These are phyloP conservation scores for Lordiphosa andalusiaca DNA, from an alignment of 2,888 invertebrate species.

Conservation along the genomic window DNA sequence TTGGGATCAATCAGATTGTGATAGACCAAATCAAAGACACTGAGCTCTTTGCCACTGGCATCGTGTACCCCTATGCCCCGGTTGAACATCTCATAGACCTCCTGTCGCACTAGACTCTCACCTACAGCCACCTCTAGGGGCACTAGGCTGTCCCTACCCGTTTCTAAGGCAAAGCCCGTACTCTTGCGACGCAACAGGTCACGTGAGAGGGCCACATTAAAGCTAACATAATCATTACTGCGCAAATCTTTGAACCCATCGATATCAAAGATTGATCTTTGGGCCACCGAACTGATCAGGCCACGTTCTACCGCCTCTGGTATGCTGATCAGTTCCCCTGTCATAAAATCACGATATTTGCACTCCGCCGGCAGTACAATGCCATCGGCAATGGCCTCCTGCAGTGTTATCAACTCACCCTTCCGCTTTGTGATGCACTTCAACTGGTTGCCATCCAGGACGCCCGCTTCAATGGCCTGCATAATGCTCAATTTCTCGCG, in stretches of 20 bases:
- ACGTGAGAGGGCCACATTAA: slow-evolving; percentile 89
- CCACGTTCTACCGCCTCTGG: slow-evolving; percentile 94
- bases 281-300: slow-evolving; percentile 91
- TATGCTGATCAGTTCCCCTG: slow-evolving; percentile 87
- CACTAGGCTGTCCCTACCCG: slow-evolving; percentile 88
- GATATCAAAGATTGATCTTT: slow-evolving; percentile 94
- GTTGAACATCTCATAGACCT: slow-evolving; percentile 91
- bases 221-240: slow-evolving; percentile 90
- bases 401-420: slow-evolving; percentile 89
- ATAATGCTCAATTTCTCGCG: slow-evolving; percentile 88
- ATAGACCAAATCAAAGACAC: slow-evolving; percentile 93
- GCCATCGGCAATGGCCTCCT: slow-evolving; percentile 90
- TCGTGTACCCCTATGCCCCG: slow-evolving; percentile 90
- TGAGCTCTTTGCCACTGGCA: slow-evolving; percentile 86
- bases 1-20: slow-evolving; percentile 92
- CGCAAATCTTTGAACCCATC: slow-evolving; percentile 93
- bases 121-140: slow-evolving; percentile 90
- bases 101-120: slow-evolving; percentile 89
- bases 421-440: slow-evolving; percentile 92
- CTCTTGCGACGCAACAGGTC: slow-evolving; percentile 88
- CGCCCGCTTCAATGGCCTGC: slow-evolving; percentile 92
- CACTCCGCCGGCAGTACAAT: slow-evolving; percentile 88
- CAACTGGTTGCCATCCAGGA: slow-evolving; percentile 90
- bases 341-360: slow-evolving; percentile 88
- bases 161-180: slow-evolving; percentile 86